Conservation (phyloP, 2,797 vertebrate species). For the Myripristis murdjan region DNA sequence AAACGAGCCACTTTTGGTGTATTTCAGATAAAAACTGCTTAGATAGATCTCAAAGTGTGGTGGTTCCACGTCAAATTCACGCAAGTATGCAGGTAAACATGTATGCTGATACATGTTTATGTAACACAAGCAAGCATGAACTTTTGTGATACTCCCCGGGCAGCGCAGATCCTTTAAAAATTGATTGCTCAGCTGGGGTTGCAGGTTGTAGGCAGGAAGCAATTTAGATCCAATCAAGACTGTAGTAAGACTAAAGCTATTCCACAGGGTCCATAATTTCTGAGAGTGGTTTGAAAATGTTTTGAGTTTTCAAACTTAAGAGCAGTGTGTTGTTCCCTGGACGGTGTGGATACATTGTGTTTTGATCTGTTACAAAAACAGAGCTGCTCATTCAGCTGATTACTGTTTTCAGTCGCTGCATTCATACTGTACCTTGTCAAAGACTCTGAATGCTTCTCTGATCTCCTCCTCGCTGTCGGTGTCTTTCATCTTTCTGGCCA, state of each 20-base stretch:
- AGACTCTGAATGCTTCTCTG: slow-evolving; percentile 99
- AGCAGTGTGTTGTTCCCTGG: background rate
- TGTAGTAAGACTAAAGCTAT: background rate
- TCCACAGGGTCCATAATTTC: background rate
- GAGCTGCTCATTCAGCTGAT: background rate
- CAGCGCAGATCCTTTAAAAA: too few relatives aligned
- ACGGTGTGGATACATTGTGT: background rate
- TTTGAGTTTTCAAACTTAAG: too few relatives aligned
- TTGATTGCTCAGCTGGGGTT: background rate
- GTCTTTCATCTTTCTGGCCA: slow-evolving; percentile 99
- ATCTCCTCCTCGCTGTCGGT: slow-evolving; percentile 99
- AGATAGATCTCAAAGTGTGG: too few relatives aligned
- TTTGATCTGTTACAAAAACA: background rate
- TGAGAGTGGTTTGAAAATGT: background rate
- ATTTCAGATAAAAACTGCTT: too few relatives aligned
- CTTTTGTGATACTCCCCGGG: too few relatives aligned
- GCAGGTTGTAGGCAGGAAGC: background rate
- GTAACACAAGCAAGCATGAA: background rate
- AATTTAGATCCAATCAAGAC: background rate
- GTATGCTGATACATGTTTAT: background rate
- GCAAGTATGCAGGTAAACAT: too few relatives aligned
- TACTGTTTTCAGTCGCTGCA: background rate
- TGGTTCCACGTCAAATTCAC: too few relatives aligned
- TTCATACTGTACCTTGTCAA: slow-evolving; percentile 92
- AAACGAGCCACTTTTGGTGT: too few relatives aligned